These are phyloP conservation scores for Spilogale gracilis DNA, from an alignment of 2,113 vertebrate genomes.

Conservation along the genomic window DNA sequence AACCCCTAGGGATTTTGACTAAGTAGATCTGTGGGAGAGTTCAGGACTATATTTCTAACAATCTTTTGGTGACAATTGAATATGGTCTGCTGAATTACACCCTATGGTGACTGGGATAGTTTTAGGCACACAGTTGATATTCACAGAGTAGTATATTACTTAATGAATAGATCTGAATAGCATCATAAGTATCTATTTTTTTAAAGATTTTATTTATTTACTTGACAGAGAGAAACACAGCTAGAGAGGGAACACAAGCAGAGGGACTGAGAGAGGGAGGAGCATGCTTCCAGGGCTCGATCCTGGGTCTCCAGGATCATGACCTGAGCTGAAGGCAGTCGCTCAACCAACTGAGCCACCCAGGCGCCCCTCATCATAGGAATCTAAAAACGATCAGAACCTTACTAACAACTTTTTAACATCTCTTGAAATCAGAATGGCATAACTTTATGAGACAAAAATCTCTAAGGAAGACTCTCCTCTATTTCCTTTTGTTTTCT, in stretches of 20 bases:
- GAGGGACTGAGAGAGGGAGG: no score
- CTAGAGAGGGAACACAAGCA: no score
- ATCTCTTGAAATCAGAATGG: neutral
- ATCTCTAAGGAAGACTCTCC: neutral
- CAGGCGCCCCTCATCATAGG: no score
- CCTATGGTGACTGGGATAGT: neutral
- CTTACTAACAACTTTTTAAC: neutral
- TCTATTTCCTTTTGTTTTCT: neutral
- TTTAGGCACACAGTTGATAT: neutral
- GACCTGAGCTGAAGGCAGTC: no score
- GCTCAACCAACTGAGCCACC: no score
- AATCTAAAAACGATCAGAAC: neutral
- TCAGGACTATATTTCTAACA: neutral
- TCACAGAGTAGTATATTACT: neutral
- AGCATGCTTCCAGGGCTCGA: no score
- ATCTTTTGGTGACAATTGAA: neutral
- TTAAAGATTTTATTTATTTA: no score
- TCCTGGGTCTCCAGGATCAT: no score
- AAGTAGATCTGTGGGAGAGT: neutral
- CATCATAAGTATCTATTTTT: no score
- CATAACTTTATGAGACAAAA: neutral
- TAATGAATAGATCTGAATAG: neutral
- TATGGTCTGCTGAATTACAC: neutral
- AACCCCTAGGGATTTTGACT: neutral
- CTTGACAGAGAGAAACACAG: no score